Evolutionary conservation across 2,113 vertebrate genomes (phyloP).

Genomic region (Herpailurus yagouaroundi): DNA sequence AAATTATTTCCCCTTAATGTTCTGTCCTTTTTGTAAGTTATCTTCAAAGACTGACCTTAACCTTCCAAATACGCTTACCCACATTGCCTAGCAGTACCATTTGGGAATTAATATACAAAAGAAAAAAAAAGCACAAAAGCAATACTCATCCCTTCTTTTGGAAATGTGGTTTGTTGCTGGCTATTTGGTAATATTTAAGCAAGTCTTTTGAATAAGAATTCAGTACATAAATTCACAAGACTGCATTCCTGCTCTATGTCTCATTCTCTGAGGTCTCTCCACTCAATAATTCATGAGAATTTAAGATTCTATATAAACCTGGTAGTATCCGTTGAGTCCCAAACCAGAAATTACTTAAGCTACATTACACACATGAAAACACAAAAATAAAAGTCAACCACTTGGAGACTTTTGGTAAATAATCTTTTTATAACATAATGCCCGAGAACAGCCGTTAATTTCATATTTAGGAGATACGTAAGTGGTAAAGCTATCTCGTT

Average conservation of each 20-base stretch:
- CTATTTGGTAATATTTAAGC: not conserved
- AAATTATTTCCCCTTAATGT: not conserved
- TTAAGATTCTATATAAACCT: slow-evolving; percentile 49
- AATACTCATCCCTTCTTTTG: not conserved
- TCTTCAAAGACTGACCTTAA: not conserved
- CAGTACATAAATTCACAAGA: not conserved
- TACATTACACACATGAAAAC: slow-evolving; percentile 16
- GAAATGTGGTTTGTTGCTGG: not conserved
- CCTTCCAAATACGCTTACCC: not conserved
- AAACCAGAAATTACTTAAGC: slow-evolving; percentile 42
- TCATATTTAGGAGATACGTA: not conserved
- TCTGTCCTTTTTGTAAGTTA: not conserved
- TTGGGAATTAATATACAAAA: not conserved
- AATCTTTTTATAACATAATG: slow-evolving; percentile 31
- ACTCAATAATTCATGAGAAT: not conserved
- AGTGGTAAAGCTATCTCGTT: not conserved
- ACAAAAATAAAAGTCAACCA: slow-evolving; percentile 54
- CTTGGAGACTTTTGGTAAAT: slow-evolving; percentile 53
- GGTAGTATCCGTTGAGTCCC: slow-evolving; percentile 4
- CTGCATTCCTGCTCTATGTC: not conserved
- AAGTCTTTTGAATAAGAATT: not conserved
- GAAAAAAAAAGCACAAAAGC: not conserved
- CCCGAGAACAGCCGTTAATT: not conserved
- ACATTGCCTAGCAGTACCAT: not conserved
- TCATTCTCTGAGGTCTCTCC: not conserved